phyloP scores from a whole-genome alignment of 2,797 vertebrate species.

The Diglossa cyanea region DNA sequence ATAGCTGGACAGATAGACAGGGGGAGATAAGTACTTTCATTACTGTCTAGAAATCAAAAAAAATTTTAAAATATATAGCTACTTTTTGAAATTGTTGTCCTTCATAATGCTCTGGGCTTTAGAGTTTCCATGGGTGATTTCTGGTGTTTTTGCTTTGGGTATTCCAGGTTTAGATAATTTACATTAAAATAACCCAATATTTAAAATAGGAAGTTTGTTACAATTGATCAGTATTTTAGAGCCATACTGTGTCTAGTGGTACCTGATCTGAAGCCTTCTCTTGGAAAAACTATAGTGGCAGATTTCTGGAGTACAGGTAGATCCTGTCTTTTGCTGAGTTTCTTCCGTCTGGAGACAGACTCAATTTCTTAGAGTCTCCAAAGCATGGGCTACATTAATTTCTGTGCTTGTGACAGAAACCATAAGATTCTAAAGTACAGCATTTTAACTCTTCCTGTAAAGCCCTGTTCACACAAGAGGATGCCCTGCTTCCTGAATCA shows the following conservation, averaged over 20 bases:
- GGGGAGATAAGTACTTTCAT: not conserved
- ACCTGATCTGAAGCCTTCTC: not conserved
- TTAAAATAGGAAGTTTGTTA: not conserved
- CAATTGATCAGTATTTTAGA: not conserved
- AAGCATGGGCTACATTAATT: not conserved
- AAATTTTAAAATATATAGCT: not conserved
- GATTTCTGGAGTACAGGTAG: not conserved
- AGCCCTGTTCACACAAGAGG: not conserved
- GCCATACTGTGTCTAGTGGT: not conserved
- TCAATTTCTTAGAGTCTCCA: not conserved
- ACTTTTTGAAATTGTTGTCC: not conserved
- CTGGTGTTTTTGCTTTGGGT: not conserved
- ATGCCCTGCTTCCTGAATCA: not conserved
- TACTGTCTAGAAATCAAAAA: not conserved
- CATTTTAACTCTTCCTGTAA: not conserved
- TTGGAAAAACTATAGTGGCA: not conserved
- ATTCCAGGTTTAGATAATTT: not conserved
- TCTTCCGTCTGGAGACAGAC: not conserved
- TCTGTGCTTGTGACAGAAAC: not conserved
- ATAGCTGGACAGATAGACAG: not conserved
- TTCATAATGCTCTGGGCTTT: not conserved
- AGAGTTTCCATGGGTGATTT: not conserved
- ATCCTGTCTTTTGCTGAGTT: not conserved
- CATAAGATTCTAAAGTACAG: not conserved
- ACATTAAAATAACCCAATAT: not conserved